Evolutionary conservation across 2,797 vertebrate species (phyloP).

Genomic region (Vultur gryphus): DNA sequence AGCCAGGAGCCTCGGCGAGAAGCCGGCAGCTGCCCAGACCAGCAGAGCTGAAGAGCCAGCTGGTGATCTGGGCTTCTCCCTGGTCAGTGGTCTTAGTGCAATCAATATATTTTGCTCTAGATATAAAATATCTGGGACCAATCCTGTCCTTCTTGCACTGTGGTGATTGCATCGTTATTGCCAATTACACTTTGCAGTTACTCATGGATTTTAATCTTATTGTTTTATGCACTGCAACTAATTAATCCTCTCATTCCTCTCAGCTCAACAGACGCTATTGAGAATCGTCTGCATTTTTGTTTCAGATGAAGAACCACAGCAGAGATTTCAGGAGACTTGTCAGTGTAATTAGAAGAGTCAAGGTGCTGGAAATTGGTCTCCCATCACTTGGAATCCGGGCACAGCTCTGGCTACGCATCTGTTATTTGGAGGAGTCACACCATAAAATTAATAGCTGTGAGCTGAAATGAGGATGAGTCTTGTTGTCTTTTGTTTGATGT

Average conservation of each 20-base stretch:
- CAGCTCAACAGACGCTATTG: not conserved
- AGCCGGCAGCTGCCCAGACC: not conserved
- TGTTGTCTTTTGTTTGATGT: slow-evolving; percentile 56
- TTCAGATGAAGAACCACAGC: slow-evolving; percentile 28
- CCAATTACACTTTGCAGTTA: slow-evolving; percentile 15
- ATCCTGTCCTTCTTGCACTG: not conserved
- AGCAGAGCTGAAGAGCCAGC: not conserved
- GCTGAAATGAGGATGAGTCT: slow-evolving; percentile 29
- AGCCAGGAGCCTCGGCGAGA: fast-evolving
- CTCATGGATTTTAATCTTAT: slow-evolving; percentile 50
- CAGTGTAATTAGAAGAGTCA: slow-evolving; percentile 50
- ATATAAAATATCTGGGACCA: not conserved
- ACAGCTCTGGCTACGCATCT: not conserved
- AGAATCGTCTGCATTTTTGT: slow-evolving; percentile 26
- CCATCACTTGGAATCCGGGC: slow-evolving; percentile 4
- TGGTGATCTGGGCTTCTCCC: not conserved
- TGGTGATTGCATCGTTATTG: not conserved
- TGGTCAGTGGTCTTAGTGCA: not conserved
- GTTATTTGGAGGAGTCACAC: slow-evolving; percentile 32
- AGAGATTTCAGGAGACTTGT: slow-evolving; percentile 37
- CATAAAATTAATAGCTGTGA: slow-evolving; percentile 54
- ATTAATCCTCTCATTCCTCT: slow-evolving; percentile 55
- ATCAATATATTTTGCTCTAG: not conserved
- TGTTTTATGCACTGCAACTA: slow-evolving; percentile 63
- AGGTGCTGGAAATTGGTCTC: slow-evolving; percentile 47